These are phyloP conservation scores for Polymixis flavicincta DNA, from an alignment of 2,888 invertebrate genomes.

Conservation along the genomic window DNA sequence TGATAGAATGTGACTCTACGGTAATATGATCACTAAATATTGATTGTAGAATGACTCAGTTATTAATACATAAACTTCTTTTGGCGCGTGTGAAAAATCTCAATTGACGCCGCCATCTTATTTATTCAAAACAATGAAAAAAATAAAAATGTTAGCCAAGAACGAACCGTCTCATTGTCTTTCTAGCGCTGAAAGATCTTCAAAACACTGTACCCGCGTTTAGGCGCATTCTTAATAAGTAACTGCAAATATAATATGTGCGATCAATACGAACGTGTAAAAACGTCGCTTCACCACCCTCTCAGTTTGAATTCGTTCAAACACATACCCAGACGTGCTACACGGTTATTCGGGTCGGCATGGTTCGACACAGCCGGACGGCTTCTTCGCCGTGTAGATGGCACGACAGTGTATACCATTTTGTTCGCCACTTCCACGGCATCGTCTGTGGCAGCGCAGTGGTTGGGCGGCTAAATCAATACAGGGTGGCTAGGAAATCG, in stretches of 20 bases:
- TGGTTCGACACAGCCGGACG: not conserved
- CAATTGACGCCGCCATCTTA: not conserved
- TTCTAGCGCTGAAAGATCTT: not conserved
- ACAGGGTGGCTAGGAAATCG: too few relatives aligned
- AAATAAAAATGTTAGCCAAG: not conserved
- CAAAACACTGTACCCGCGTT: not conserved
- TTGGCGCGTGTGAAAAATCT: not conserved
- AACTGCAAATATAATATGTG: constrained; percentile 20
- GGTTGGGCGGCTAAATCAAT: not conserved
- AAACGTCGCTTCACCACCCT: not conserved
- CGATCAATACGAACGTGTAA: not conserved
- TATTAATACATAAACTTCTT: not conserved
- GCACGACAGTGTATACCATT: too few relatives aligned
- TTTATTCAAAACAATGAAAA: not conserved
- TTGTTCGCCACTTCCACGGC: not conserved
- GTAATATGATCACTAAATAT: not conserved
- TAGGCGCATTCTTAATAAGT: not conserved
- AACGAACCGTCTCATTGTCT: not conserved
- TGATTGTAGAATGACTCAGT: not conserved
- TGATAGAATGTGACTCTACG: not conserved
- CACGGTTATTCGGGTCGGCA: not conserved
- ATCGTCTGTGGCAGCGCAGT: not conserved
- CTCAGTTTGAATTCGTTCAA: not conserved
- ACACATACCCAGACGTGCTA: too few relatives aligned
- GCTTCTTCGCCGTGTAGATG: not conserved